Base-by-base conservation (phyloP, 2,888 invertebrate genomes). In the Rambutsinella grinnellia region DNA sequence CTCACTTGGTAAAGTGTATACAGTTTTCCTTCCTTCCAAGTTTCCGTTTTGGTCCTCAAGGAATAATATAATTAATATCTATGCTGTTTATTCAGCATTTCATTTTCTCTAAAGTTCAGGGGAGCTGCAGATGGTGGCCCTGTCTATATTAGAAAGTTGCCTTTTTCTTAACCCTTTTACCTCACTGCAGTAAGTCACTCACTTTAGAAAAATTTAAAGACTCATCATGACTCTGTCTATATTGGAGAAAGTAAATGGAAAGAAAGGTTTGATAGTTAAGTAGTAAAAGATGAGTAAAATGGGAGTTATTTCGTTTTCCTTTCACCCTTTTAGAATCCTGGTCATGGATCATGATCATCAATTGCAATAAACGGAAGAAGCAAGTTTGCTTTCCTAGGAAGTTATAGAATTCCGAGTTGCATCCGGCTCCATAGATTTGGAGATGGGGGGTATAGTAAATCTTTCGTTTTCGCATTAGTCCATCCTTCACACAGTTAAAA, bases 1-100 rank as follows among this genome's bases (percentile, higher is more conserved):
- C n/a, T n/a, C n/a, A n/a, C n/a, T n/a, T n/a, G n/a, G n/a, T n/a
- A n/a, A n/a, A n/a, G n/a, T n/a, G n/a, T n/a, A n/a, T n/a, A n/a
- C n/a, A n/a, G n/a, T 19, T 46, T 23, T 63, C 28, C 56, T 56
- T 70, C 23, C 24, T 60, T 46, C 17, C 21, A 17, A 17, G 49
- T 19, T 17, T 49, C 49, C 10, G 6, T 49, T 53, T 56, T 17
- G 13, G 17, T 63, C 71, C 57, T 56, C 10, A 17, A 53, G 62
- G 70, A 56, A 62, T 51, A 70, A 70, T 63, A 54, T 57, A 62
- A 56, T 56, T 51, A 70, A 70, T 63, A 54, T 57, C 27, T 57
- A 36, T 57, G 51, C 56, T 19, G 49, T 17, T 23, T 61, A 23
- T 19, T 26, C 21, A 71, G 57, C 71, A 71, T 71, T 71, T 71